These are phyloP conservation scores for Sorex maritimensis DNA, from an alignment of 2,797 vertebrate species.

Conservation along the genomic window DNA sequence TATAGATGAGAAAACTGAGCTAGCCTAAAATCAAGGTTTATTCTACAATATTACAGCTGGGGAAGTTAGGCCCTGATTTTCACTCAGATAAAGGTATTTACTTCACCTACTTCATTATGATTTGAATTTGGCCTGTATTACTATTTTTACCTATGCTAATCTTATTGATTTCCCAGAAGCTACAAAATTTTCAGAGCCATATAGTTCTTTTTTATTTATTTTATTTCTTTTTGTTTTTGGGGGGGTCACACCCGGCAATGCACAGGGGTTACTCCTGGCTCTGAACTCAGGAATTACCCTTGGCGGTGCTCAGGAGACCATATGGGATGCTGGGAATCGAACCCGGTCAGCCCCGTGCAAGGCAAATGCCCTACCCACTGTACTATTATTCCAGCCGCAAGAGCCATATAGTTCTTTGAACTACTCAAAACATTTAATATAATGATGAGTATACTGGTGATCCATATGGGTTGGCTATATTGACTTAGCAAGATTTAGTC, in stretches of 20 bases:
- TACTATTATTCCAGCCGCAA: too few relatives aligned
- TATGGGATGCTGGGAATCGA: too few relatives aligned
- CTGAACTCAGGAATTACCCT: too few relatives aligned
- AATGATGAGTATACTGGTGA: constrained; percentile 66
- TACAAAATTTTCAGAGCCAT: constrained; percentile 6
- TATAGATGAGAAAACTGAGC: constrained; percentile 46
- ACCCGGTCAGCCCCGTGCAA: too few relatives aligned
- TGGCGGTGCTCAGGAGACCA: too few relatives aligned
- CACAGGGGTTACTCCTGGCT: too few relatives aligned
- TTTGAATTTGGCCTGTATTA: constrained; percentile 21
- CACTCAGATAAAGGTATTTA: constrained; percentile 47
- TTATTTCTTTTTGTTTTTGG: too few relatives aligned
- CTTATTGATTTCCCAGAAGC: constrained; percentile 20
- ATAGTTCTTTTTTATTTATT: constrained; percentile 6
- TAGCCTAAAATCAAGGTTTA: constrained; percentile 28
- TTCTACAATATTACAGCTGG: background rate
- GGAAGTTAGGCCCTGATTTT: background rate
- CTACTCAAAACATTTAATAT: constrained; percentile 53
- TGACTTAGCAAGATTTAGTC: constrained; percentile 58
- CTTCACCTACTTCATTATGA: background rate
- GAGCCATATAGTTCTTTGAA: constrained; percentile 40
- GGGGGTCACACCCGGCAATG: too few relatives aligned
- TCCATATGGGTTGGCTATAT: constrained; percentile 49
- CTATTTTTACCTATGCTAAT: constrained; percentile 25
- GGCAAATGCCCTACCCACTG: too few relatives aligned